phyloP scores from a whole-genome alignment of 1,140 invertebrate species.

The Cepaea nemoralis region DNA sequence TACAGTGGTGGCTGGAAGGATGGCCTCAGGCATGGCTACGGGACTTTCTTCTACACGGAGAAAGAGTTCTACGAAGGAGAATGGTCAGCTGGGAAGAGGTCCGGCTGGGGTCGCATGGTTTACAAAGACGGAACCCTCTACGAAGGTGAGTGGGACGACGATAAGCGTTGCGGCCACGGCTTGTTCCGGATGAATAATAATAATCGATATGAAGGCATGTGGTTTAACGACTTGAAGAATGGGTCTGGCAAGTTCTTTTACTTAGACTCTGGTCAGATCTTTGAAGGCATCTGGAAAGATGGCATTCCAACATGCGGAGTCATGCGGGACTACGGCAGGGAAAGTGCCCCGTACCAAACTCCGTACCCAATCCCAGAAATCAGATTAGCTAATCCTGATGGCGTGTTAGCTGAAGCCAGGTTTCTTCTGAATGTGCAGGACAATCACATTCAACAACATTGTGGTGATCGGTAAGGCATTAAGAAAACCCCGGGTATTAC shows the following conservation, averaged over 20 bases:
- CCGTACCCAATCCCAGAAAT: slow-evolving; percentile 70
- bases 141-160: slow-evolving; percentile 73
- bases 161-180: slow-evolving; percentile 70
- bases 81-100: slow-evolving; percentile 70
- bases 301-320: slow-evolving; percentile 71
- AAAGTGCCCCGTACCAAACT: slow-evolving; percentile 68
- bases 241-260: slow-evolving; percentile 73
- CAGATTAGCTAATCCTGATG: not conserved
- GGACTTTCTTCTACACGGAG: slow-evolving; percentile 69
- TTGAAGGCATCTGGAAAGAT: slow-evolving; percentile 72
- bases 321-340: slow-evolving; percentile 71
- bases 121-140: slow-evolving; percentile 71
- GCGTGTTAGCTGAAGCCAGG: not conserved
- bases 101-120: slow-evolving; percentile 73
- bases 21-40: slow-evolving; percentile 72
- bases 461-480: too few species aligned
- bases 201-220: slow-evolving; percentile 72
- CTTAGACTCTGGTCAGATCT: slow-evolving; percentile 71
- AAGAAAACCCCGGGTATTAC: too few species aligned
- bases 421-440: not conserved
- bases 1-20: slow-evolving; percentile 73
- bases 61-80: slow-evolving; percentile 73
- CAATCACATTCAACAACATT: not conserved
- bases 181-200: slow-evolving; percentile 72
- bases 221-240: slow-evolving; percentile 72